phyloP scores from a whole-genome alignment of 1,140 invertebrate genomes.

The Scaptomyza montana region DNA sequence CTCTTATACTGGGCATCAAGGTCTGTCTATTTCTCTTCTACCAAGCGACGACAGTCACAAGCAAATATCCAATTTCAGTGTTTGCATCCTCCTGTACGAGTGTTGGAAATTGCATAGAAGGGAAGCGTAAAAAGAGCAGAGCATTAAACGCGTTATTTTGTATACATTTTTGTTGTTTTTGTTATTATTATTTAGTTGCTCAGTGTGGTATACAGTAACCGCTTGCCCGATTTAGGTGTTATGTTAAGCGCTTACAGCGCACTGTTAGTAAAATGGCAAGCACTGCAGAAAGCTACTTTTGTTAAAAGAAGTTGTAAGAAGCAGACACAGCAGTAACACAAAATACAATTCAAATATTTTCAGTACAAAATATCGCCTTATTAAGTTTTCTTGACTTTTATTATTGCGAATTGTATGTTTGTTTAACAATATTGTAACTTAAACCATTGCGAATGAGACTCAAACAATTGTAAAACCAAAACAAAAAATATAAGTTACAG shows the following conservation, averaged over 20 bases:
- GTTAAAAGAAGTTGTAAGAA: constrained; percentile 8
- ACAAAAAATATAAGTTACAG: constrained; percentile 52
- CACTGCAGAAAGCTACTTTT: constrained; percentile 15
- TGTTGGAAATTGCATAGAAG: constrained; percentile 46
- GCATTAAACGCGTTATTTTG: constrained; percentile 72
- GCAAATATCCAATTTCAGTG: constrained; percentile 85
- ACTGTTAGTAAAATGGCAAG: constrained; percentile 59
- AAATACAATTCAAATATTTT: constrained; percentile 39
- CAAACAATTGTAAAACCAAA: constrained; percentile 36
- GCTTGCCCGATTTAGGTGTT: constrained; percentile 28
- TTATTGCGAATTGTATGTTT: constrained; percentile 48
- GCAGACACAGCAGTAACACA: constrained; percentile 10
- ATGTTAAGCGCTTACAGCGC: constrained; percentile 44
- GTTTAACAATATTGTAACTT: constrained; percentile 38
- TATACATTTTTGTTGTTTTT: constrained; percentile 62
- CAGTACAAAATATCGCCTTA: constrained; percentile 34
- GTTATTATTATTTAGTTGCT: constrained; percentile 12
- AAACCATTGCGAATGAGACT: constrained; percentile 61
- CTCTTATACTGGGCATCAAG: constrained; percentile 19
- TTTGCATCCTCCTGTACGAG: constrained; percentile 75
- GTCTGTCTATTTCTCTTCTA: constrained; percentile 74
- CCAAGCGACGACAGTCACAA: constrained; percentile 85
- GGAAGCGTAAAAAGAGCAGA: constrained; percentile 73
- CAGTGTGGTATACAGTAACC: constrained; percentile 25
- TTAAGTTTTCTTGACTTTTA: constrained; percentile 46